These are phyloP conservation scores for Syndactyla subalaris DNA, from an alignment of 2,797 vertebrate genomes.

Conservation along the genomic window DNA sequence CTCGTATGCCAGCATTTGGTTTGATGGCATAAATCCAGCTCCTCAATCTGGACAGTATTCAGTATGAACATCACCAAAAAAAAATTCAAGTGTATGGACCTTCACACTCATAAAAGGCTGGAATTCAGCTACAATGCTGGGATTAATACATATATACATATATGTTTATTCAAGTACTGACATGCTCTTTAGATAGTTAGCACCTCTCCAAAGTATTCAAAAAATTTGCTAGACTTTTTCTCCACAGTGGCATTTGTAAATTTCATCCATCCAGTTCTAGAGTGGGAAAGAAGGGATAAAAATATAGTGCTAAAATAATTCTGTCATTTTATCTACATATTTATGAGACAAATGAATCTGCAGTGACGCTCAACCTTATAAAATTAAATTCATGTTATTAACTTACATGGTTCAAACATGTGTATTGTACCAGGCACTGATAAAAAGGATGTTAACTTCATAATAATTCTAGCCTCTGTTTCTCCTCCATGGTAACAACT, in stretches of 20 bases:
- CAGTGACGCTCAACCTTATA: not conserved
- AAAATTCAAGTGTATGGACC: fast-evolving
- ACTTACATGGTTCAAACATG: fast-evolving
- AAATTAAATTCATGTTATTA: not conserved
- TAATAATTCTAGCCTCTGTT: not conserved
- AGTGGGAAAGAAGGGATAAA: not conserved
- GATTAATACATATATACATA: not conserved
- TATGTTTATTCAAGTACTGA: not conserved
- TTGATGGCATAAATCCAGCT: not conserved
- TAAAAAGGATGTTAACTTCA: not conserved
- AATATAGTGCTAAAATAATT: not conserved
- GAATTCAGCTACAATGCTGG: not conserved
- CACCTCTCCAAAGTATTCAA: not conserved
- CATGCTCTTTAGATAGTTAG: not conserved
- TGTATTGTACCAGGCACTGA: not conserved
- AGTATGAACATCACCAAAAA: not conserved
- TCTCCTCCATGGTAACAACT: not conserved
- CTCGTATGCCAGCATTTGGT: not conserved
- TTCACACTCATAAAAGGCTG: not conserved
- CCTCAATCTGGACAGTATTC: not conserved
- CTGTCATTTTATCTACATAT: not conserved
- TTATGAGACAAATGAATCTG: not conserved
- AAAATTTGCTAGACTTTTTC: not conserved
- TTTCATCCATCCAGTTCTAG: not conserved
- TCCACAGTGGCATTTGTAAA: not conserved